Percentiles rank a stretch among this genome's conserved stretches.
Evolutionary conservation across 2,888 invertebrate species (phyloP).

Genomic region (Cordilura impudica): DNA sequence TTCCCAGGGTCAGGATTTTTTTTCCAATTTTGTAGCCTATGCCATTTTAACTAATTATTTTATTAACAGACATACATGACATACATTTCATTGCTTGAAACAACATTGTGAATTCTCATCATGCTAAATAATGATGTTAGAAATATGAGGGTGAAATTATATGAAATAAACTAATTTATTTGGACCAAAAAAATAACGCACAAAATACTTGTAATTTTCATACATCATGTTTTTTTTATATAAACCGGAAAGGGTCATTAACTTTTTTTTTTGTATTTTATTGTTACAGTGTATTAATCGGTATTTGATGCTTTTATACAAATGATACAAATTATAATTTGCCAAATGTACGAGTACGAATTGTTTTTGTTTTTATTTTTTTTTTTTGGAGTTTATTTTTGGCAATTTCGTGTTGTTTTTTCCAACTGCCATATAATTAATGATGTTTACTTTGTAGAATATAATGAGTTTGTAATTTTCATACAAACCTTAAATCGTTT

Average conservation of each 20-base stretch:
- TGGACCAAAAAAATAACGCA: neutral
- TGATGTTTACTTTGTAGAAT: too few relatives aligned
- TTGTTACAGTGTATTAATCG: neutral
- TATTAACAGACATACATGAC: neutral
- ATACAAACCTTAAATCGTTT: too few relatives aligned
- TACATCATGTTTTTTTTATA: constrained; percentile 15
- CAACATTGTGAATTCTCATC: neutral
- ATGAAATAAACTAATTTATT: neutral
- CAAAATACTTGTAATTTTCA: neutral
- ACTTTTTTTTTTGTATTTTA: constrained; percentile 12
- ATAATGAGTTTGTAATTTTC: too few relatives aligned
- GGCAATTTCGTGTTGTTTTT: too few relatives aligned
- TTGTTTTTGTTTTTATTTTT: neutral
- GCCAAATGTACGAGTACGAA: neutral
- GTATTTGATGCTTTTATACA: neutral
- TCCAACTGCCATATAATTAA: neutral
- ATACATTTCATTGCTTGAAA: neutral
- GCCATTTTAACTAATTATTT: neutral
- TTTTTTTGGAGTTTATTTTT: neutral
- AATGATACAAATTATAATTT: neutral
- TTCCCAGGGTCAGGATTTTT: neutral
- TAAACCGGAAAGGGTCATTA: constrained; percentile 50
- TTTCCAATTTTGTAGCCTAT: neutral
- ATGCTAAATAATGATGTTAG: neutral
- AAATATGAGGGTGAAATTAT: constrained; percentile 16